Base-by-base conservation (phyloP, 2,888 invertebrate genomes). In the Theretra japonica region DNA sequence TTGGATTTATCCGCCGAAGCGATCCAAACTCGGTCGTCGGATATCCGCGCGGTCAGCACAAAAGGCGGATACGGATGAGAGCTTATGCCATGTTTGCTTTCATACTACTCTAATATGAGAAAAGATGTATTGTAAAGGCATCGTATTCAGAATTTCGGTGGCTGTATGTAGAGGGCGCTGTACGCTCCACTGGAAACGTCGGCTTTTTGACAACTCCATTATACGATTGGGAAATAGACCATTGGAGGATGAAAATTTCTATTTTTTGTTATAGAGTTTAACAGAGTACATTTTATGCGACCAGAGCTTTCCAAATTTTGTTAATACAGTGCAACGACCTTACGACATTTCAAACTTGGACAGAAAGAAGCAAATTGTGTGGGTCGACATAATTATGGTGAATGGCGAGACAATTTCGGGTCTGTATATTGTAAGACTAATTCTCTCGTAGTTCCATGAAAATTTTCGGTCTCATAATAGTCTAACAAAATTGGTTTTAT, bases 11-110 rank as follows among this genome's bases (percentile, higher is more conserved):
- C 41, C 41, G 41, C 65, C 41, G 48, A 17, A 23, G 17, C 23
- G 65, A 65, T 48, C 65, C 41, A 48, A 65, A 7, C 41, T 11
- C 21, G 58, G 21, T 23, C 41, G 62, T 65, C 48, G 65, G 48
- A 65, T 41, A 23, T 56, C 50, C 53, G 62, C 53, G 48, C 68
- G 72, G 79, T 80, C 80, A 77, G 81, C 75, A 84, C 82, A 87
- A 86, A 85, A 84, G 81, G 80, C 77, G 77, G 76, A 75, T 74
- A 78, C 74, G 80, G 79, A 77, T 81, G 83, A 78, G 75, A 75
- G 76, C 74, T 75, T 74, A 77, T 74, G 75, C 80, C 75, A 77
- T 83, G 85, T 86, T 86, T 86, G 78, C 80, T 74, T 68, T 58
- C 59, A 68, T 48, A 50, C 48, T 48, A 48, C 56, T 68, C 28